Evolutionary conservation across 2,797 vertebrate species (phyloP).

Genomic region (Cossypha polioptera): DNA sequence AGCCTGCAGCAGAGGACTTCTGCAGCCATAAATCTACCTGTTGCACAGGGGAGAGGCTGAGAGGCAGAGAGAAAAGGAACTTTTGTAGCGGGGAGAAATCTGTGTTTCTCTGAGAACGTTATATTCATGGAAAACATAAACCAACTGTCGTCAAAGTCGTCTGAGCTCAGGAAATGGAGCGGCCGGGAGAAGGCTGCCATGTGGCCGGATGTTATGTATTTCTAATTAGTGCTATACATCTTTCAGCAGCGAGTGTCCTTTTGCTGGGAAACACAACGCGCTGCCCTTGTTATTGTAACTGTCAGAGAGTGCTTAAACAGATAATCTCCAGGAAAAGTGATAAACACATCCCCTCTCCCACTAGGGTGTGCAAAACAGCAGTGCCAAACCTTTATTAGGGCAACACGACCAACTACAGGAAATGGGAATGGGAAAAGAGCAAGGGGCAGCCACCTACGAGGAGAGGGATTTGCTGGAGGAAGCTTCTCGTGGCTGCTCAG

Average conservation of each 20-base stretch:
- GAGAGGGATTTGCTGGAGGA: constrained; percentile 38
- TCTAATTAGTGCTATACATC: constrained; percentile 99
- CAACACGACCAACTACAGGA: constrained; percentile 74
- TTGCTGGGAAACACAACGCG: constrained; percentile 88
- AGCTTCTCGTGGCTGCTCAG: neutral
- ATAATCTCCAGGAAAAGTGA: constrained; percentile 87
- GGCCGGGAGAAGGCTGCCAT: constrained; percentile 98
- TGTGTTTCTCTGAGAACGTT: constrained; percentile 78
- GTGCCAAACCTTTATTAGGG: constrained; percentile 78
- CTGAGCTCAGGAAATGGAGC: constrained; percentile 96
- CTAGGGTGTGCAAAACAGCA: constrained; percentile 72
- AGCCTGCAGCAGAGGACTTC: neutral
- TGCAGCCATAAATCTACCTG: constrained; percentile 70
- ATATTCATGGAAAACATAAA: constrained; percentile 90
- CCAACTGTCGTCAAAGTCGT: constrained; percentile 96
- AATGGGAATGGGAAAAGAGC: constrained; percentile 70
- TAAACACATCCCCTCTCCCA: constrained; percentile 81
- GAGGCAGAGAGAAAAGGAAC: neutral
- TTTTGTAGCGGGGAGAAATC: constrained; percentile 60
- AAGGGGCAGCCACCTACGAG: constrained; percentile 4
- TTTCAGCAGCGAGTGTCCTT: constrained; percentile 96
- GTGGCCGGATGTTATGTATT: constrained; percentile 99
- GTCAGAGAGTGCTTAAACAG: constrained; percentile 86
- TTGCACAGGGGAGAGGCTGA: neutral
- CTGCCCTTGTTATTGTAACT: constrained; percentile 88